Base-by-base conservation (phyloP, 2,888 invertebrate species). In the Lepidonotus clava region DNA sequence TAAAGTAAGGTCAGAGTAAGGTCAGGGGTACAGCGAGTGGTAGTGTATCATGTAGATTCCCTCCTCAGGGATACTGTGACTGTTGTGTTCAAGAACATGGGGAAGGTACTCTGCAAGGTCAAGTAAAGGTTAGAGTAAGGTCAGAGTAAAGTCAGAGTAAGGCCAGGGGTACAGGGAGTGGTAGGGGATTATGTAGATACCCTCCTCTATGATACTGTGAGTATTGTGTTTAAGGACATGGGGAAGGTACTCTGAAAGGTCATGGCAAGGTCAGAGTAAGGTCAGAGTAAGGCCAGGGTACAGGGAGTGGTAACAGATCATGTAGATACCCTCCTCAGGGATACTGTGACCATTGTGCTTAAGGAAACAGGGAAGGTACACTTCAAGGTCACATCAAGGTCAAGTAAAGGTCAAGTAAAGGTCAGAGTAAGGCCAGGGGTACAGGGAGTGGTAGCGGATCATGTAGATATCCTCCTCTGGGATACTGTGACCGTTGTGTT, bases 1-100 rank as follows among this genome's bases (percentile, higher is more conserved):
- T 32, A 24, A 66, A 28, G n/a, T 66, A 32, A 24, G 28, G 28
- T 66, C 32, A n/a, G n/a, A n/a, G n/a, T n/a, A n/a, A n/a, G n/a
- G 99, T 98, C 99, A 99, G 0, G 99, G 99, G 94, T 99, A 99
- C 95, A 99, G 98, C 0, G 98, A 99, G 94, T 99, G 99, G 94
- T 96, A 99, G 90, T 98, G 95, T 93, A 99, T 98, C 95, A 98
- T 98, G 92, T 96, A 96, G 71, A 98, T 95, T 0, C 96, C 98
- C 91, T 97, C 95, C 87, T 96, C 96, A 56, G 5, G 8, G 11
- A 56, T 56, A 56, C 14, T 5, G n/a, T 56, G 56, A n/a, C 21
- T n/a, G 56, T n/a, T 32, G 28, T 11, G 6, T 71, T 71, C 8
- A 46, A 46, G 46, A 18, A 71, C 1, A 71, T 36, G 5, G 67